Evolutionary conservation across 2,888 invertebrate species (phyloP).

Genomic region (Athalia circularis): DNA sequence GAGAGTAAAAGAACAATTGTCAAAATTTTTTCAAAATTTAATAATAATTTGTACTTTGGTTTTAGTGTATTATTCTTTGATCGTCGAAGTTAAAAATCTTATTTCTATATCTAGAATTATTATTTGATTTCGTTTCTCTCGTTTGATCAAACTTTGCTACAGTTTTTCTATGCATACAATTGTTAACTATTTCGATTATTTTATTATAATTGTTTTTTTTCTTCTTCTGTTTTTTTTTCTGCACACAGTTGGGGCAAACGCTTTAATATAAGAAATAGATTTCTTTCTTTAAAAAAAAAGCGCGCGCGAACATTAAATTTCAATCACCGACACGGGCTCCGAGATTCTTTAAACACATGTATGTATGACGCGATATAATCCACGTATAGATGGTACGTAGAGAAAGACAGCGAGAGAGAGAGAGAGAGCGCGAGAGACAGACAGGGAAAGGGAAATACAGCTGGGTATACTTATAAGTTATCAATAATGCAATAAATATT

Average conservation of each 20-base stretch:
- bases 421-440: slow-evolving; percentile 17
- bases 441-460: neutral
- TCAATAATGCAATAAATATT: slow-evolving; percentile 71
- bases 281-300: too few species aligned
- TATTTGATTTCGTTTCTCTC: too few species aligned
- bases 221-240: too few species aligned
- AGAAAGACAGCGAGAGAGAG: slow-evolving; percentile 6
- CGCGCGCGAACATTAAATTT: neutral
- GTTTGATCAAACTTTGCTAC: too few species aligned
- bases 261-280: neutral
- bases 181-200: too few species aligned
- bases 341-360: slow-evolving; percentile 3
- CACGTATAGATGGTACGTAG: slow-evolving; percentile 5
- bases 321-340: slow-evolving; percentile 31
- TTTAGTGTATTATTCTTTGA: slow-evolving; percentile 15
- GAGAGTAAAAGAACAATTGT: neutral
- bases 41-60: slow-evolving; percentile 35
- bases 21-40: neutral
- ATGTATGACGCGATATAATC: neutral
- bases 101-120: neutral
- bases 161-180: too few species aligned
- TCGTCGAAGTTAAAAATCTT: neutral
- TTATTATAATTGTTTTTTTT: too few species aligned
- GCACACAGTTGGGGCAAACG: neutral
- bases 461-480: slow-evolving; percentile 59